Percentiles rank a stretch among this genome's conserved stretches.
Evolutionary conservation across 2,888 invertebrate genomes (phyloP).

Genomic region (Petrolisthes cinctipes): DNA sequence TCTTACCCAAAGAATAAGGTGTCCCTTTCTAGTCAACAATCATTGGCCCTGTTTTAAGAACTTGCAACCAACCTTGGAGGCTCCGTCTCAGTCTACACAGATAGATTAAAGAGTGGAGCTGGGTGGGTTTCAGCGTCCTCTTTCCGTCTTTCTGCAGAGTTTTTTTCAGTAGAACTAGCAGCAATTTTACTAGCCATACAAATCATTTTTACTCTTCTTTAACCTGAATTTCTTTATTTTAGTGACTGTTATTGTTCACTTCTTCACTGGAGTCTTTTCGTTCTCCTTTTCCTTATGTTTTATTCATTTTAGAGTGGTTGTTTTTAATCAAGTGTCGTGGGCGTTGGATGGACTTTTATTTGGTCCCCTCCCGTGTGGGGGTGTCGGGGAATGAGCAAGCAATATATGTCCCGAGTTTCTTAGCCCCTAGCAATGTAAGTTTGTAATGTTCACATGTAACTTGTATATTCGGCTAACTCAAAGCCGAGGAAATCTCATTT

Average conservation of each 20-base stretch:
- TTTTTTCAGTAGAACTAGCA: background rate
- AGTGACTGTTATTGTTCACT: background rate
- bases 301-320: constrained; percentile 6
- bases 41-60: background rate
- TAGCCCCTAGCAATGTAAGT: too few species aligned
- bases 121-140: background rate
- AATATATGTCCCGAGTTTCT: too few species aligned
- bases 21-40: background rate
- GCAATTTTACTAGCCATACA: background rate
- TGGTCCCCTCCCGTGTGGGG: too few species aligned
- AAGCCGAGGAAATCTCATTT: too few species aligned
- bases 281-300: background rate
- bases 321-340: background rate
- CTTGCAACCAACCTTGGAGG: background rate
- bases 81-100: background rate
- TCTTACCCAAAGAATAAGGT: background rate
- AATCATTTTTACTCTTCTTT: background rate
- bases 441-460: too few species aligned
- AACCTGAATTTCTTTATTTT: background rate
- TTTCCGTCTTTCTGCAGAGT: background rate
- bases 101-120: background rate
- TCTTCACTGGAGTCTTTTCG: background rate
- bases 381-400: too few species aligned
- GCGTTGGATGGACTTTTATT: background rate
- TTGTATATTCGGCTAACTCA: too few species aligned